phyloP scores from a whole-genome alignment of 2,888 invertebrate genomes.

The Perithous albicinctus region DNA sequence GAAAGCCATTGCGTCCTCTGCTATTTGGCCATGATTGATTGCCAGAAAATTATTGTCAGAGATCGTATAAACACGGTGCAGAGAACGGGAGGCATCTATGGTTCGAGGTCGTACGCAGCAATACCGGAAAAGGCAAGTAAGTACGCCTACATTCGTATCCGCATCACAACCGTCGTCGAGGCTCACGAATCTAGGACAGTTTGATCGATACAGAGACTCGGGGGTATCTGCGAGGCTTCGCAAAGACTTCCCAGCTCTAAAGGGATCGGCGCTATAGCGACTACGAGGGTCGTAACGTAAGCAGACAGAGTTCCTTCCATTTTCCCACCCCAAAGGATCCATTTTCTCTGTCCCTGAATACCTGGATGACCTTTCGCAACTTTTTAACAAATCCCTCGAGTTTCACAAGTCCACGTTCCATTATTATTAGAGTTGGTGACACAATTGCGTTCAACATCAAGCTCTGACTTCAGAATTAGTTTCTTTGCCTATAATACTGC shows the following conservation, averaged over 20 bases:
- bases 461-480: background rate
- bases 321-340: background rate
- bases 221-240: constrained; percentile 51
- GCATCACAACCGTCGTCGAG: constrained; percentile 40
- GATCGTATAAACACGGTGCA: background rate
- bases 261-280: constrained; percentile 21
- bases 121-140: constrained; percentile 57
- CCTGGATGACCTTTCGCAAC: constrained; percentile 23
- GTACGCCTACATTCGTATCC: background rate
- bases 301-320: background rate
- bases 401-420: background rate
- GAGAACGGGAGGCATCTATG: background rate
- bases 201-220: constrained; percentile 73
- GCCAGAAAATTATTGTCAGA: constrained; percentile 4
- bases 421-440: background rate
- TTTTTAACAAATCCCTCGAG: background rate
- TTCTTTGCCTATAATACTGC: background rate
- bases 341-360: background rate
- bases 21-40: constrained; percentile 16
- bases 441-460: background rate
- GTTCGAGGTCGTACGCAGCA: constrained; percentile 13
- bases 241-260: constrained; percentile 36
- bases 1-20: background rate
- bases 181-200: constrained; percentile 74
- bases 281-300: background rate